Conservation (phyloP, 2,888 invertebrate genomes). For the Seira musarum region DNA sequence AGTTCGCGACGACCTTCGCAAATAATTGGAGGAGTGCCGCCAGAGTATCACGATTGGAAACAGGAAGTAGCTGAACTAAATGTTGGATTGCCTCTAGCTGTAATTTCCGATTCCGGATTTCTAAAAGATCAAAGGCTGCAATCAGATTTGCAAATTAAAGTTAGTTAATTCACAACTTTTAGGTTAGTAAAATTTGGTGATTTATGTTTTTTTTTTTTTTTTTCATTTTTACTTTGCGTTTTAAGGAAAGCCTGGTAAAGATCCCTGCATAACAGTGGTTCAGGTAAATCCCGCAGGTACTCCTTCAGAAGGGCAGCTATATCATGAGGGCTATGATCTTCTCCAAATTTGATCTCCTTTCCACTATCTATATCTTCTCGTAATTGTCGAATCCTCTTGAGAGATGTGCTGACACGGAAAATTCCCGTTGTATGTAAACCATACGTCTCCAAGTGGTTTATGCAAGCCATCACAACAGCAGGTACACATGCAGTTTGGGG, state of each 20-base stretch:
- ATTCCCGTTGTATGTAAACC: conserved; percentile 90
- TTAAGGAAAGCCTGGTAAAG: conserved; percentile 92
- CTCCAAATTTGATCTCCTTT: conserved; percentile 79
- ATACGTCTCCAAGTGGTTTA: conserved; percentile 84
- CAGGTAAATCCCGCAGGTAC: conserved; percentile 92
- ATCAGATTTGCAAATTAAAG: too few species aligned
- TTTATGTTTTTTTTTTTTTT: not conserved
- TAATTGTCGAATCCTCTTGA: conserved; percentile 91
- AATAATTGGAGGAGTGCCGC: conserved; percentile 87
- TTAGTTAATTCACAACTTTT: not conserved
- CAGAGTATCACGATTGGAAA: conserved; percentile 91
- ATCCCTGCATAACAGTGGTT: conserved; percentile 90
- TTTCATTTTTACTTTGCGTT: conserved; percentile 86
- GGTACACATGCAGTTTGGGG: conserved; percentile 77
- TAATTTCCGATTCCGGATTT: conserved; percentile 85
- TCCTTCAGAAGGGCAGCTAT: conserved; percentile 94
- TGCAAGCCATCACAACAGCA: conserved; percentile 83
- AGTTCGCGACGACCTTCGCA: conserved; percentile 82
- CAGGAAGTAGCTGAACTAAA: conserved; percentile 87
- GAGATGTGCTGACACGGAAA: conserved; percentile 93
- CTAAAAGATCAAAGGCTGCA: conserved; percentile 73
- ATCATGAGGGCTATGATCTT: conserved; percentile 92
- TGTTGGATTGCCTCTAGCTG: conserved; percentile 89
- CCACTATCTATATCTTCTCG: conserved; percentile 93
- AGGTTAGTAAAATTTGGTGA: not conserved